Evolutionary conservation across 2,113 vertebrate species (phyloP).

Genomic region (Triplophysa siluroides): DNA sequence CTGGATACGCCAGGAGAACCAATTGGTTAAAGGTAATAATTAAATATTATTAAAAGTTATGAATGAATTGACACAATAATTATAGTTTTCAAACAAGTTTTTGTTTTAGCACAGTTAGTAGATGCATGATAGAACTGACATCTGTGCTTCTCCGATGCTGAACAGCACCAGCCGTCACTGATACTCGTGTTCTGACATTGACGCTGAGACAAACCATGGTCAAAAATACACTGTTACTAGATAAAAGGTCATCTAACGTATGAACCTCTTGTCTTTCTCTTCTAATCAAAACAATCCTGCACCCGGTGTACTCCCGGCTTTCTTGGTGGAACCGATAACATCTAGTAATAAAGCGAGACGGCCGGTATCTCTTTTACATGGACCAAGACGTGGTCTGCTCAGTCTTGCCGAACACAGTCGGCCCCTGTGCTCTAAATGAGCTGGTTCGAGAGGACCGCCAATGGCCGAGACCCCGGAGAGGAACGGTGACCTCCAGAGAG

Average conservation of each 20-base stretch:
- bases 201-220: conserved; percentile 20
- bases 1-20: too few species aligned
- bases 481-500: conserved; percentile 50
- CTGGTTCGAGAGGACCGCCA: conserved; percentile 22
- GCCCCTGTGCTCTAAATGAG: conserved; percentile 29
- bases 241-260: conserved; percentile 27
- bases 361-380: conserved; percentile 41
- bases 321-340: conserved; percentile 39
- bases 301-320: conserved; percentile 6
- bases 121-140: too few species aligned
- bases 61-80: too few species aligned
- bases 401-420: conserved; percentile 30
- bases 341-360: conserved; percentile 50
- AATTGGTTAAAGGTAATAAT: too few species aligned
- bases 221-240: conserved; percentile 32
- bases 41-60: too few species aligned
- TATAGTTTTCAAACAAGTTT: too few species aligned
- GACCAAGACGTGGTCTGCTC: conserved; percentile 18
- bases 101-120: too few species aligned
- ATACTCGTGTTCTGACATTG: conserved; percentile 12
- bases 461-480: conserved; percentile 24
- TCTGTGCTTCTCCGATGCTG: background rate
- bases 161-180: background rate
- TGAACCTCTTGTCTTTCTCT: conserved; percentile 17
- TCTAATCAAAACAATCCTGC: conserved; percentile 34